phyloP scores from a whole-genome alignment of 2,888 invertebrate genomes.

The Digitonthophagus gazella region DNA sequence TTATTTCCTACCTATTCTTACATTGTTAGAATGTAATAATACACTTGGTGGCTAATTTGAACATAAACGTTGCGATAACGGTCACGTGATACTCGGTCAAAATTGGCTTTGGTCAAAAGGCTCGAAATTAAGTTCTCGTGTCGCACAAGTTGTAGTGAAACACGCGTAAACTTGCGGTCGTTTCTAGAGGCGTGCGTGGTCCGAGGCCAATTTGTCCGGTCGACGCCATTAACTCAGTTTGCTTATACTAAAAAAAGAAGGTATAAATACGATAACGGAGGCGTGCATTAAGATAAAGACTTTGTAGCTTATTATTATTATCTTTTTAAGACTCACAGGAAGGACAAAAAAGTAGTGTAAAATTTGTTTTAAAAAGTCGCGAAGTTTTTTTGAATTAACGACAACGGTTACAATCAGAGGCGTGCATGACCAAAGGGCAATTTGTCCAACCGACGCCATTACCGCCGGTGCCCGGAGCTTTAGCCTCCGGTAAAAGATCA shows the following conservation, averaged over 20 bases:
- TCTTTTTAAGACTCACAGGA: too few species aligned
- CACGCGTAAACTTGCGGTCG: not conserved
- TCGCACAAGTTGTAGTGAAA: not conserved
- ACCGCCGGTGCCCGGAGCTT: constrained; percentile 5
- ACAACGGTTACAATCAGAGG: not conserved
- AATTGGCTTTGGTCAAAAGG: not conserved
- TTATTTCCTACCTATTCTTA: too few species aligned
- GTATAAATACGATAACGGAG: too few species aligned
- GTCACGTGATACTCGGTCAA: not conserved
- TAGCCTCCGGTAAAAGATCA: constrained; percentile 20
- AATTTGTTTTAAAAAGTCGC: too few species aligned
- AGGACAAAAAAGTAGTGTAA: too few species aligned
- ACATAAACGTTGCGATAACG: not conserved
- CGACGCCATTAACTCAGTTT: not conserved
- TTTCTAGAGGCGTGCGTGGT: not conserved
- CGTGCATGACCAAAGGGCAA: constrained; percentile 4
- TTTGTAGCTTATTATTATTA: too few species aligned
- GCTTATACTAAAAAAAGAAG: too few species aligned
- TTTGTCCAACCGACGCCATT: constrained; percentile 23
- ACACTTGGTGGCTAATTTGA: not conserved
- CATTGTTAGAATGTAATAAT: not conserved
- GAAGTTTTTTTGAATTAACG: too few species aligned
- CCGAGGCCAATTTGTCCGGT: not conserved
- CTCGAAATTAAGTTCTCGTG: not conserved
- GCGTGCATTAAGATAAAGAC: too few species aligned